phyloP scores from a whole-genome alignment of 2,888 invertebrate genomes.

The Biston betularia region DNA sequence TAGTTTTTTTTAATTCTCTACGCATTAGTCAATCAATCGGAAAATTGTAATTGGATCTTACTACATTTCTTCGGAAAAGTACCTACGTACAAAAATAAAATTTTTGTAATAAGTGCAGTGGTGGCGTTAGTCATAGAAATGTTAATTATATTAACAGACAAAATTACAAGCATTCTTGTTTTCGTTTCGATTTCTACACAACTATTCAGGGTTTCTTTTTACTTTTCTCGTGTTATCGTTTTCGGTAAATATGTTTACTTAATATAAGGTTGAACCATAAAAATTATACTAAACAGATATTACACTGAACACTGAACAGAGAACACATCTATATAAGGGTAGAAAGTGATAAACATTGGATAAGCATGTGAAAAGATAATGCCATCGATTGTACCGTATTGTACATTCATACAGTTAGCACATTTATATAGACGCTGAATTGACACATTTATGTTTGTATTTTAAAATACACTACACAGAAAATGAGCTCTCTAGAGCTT shows the following conservation, averaged over 20 bases:
- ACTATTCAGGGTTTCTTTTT: background rate
- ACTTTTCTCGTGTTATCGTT: background rate
- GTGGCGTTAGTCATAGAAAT: too few relatives aligned
- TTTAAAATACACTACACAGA: background rate
- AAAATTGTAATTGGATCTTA: background rate
- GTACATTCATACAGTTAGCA: constrained; percentile 16
- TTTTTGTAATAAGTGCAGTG: too few relatives aligned
- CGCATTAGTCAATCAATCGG: background rate
- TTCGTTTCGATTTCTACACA: background rate
- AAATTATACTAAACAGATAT: background rate
- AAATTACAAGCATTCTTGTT: too few relatives aligned
- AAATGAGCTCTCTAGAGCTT: background rate
- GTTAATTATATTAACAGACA: too few relatives aligned
- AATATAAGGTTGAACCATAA: background rate
- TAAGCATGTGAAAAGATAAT: constrained; percentile 2
- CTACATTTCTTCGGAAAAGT: background rate
- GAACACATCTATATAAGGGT: constrained; percentile 50
- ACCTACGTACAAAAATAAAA: background rate
- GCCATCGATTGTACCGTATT: constrained; percentile 5
- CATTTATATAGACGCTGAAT: background rate
- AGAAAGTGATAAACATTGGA: constrained; percentile 54
- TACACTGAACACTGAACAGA: constrained; percentile 26
- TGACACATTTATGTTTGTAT: background rate
- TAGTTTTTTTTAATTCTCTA: background rate
- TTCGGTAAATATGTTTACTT: background rate